These are phyloP conservation scores for Melinaea menophilus DNA, from an alignment of 2,888 invertebrate species.

Conservation along the genomic window DNA sequence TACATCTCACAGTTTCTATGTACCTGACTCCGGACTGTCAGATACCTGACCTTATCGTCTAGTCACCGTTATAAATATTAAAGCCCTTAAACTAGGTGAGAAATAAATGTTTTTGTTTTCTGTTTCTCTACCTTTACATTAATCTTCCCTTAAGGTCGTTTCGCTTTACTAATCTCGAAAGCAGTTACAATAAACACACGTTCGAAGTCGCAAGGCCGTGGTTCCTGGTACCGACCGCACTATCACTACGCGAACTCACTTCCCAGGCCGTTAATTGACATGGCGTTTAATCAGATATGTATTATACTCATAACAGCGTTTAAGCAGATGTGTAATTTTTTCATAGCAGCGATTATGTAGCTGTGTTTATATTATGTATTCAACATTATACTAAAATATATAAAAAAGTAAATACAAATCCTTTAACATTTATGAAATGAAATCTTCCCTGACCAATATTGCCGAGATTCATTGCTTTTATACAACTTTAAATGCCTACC, in stretches of 20 bases:
- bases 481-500: no score
- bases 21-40: no score
- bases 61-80: conserved; percentile 4
- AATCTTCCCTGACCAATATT: no score
- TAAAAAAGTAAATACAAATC: no score
- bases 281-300: neutral
- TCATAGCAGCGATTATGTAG: no score
- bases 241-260: conserved; percentile 4
- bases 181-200: conserved; percentile 28
- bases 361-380: no score
- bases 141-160: conserved; percentile 17
- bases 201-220: conserved; percentile 36
- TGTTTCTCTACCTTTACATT: neutral
- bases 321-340: no score
- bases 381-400: no score
- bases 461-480: no score
- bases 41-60: conserved; percentile 8
- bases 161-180: conserved; percentile 24
- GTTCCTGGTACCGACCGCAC: conserved; percentile 26
- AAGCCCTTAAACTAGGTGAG: neutral
- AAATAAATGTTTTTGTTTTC: no score
- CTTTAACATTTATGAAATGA: no score
- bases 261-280: conserved; percentile 1
- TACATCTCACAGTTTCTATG: no score
- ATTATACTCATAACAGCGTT: neutral